Percentiles rank a stretch among this genome's conserved stretches.
Conservation (phyloP, 2,888 invertebrate genomes). For the Cinara cedri region DNA sequence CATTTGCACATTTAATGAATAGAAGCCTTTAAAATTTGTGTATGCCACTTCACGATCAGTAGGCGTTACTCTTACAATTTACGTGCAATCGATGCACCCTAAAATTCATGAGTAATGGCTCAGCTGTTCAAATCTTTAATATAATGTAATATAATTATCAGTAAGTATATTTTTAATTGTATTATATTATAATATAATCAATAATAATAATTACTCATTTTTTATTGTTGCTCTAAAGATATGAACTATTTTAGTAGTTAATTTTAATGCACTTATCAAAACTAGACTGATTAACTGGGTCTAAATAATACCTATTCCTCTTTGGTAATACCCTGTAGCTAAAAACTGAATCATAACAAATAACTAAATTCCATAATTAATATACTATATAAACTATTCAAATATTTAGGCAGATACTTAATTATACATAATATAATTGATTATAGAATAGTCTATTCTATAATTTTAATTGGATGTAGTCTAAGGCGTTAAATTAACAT, state of each 20-base stretch:
- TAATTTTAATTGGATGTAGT: too few relatives aligned
- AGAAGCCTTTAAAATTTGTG: not conserved
- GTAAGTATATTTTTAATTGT: not conserved
- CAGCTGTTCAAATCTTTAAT: too few relatives aligned
- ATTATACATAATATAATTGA: too few relatives aligned
- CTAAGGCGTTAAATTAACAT: too few relatives aligned
- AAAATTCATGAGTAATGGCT: not conserved
- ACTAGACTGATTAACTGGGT: not conserved
- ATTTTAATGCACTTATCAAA: not conserved
- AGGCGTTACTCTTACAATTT: not conserved
- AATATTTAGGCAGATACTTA: too few relatives aligned
- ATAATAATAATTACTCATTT: not conserved
- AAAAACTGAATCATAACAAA: too few relatives aligned
- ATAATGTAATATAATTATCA: too few relatives aligned
- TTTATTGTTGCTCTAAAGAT: not conserved
- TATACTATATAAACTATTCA: too few relatives aligned
- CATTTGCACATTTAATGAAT: not conserved
- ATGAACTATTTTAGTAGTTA: not conserved
- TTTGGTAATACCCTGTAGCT: too few relatives aligned
- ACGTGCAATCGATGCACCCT: not conserved
- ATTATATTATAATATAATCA: not conserved
- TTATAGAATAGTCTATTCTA: too few relatives aligned
- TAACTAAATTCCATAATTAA: too few relatives aligned
- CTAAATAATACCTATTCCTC: not conserved
- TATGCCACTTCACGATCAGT: not conserved